These are phyloP conservation scores for Thymelicus acteon DNA, from an alignment of 2,888 invertebrate species.

Conservation along the genomic window DNA sequence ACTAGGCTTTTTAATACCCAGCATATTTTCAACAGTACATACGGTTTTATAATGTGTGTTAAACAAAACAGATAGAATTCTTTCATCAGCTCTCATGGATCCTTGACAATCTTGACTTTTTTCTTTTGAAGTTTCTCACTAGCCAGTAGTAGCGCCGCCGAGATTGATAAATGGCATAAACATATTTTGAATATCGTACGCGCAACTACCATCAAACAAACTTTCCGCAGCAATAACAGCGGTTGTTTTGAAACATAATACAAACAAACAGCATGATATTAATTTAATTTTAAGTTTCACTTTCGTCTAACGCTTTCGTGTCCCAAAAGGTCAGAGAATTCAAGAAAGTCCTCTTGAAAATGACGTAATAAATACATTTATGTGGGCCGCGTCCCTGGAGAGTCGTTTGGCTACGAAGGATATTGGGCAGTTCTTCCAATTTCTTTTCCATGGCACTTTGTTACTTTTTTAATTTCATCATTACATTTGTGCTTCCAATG, in stretches of 20 bases:
- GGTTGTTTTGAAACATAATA: not conserved
- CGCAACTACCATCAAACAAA: no score
- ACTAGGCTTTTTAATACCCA: no score
- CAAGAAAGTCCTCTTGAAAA: slow-evolving; percentile 8
- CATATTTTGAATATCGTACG: no score
- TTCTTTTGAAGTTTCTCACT: no score
- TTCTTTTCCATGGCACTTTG: not conserved
- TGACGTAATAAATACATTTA: slow-evolving; percentile 20
- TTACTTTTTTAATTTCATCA: not conserved
- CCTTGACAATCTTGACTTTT: no score
- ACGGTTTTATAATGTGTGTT: no score
- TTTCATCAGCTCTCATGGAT: no score
- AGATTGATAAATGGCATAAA: no score
- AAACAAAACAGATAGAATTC: no score
- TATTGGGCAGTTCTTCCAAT: slow-evolving; percentile 11
- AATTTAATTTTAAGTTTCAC: not conserved
- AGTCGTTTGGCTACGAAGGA: slow-evolving; percentile 6
- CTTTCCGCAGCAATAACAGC: no score
- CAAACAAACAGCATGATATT: not conserved
- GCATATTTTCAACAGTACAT: no score
- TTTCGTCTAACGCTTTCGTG: slow-evolving; percentile 1
- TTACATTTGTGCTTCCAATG: not conserved
- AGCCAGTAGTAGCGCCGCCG: no score
- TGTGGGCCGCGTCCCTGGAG: slow-evolving; percentile 12
- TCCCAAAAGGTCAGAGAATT: slow-evolving; percentile 16